phyloP scores from a whole-genome alignment of 2,113 vertebrate species.

The Gila orcuttii region DNA sequence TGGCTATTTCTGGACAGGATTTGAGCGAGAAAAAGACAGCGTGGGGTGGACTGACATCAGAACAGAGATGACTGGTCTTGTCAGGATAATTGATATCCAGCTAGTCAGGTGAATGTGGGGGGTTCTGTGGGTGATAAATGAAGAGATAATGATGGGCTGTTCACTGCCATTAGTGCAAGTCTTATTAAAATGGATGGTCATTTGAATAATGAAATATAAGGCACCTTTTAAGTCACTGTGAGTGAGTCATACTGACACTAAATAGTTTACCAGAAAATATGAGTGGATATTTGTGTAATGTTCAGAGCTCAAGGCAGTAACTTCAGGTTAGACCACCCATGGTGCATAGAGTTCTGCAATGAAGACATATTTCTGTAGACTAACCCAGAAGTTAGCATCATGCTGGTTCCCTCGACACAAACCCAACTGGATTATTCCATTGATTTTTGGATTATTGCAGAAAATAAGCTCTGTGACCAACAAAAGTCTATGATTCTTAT shows the following conservation, averaged over 20 bases:
- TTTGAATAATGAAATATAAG: constrained; percentile 51
- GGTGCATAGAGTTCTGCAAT: not conserved
- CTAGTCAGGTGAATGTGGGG: constrained; percentile 27
- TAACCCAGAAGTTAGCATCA: not conserved
- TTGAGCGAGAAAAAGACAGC: not conserved
- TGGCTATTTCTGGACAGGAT: not conserved
- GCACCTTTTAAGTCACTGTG: constrained; percentile 19
- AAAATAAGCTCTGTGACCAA: not conserved
- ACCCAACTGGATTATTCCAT: not conserved
- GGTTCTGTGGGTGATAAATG: constrained; percentile 44
- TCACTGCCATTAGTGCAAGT: constrained; percentile 34
- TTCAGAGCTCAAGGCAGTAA: not conserved
- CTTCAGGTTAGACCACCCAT: not conserved
- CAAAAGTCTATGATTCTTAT: not conserved
- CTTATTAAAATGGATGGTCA: constrained; percentile 28
- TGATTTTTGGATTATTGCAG: not conserved
- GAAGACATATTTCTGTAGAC: not conserved
- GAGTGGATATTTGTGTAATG: not conserved
- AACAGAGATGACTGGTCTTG: constrained; percentile 32
- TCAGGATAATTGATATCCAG: constrained; percentile 58
- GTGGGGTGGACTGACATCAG: not conserved
- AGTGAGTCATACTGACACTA: not conserved
- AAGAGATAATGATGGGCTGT: constrained; percentile 49
- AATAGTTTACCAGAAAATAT: not conserved
- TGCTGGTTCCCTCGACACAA: not conserved